Conservation (phyloP, 1,140 invertebrate species). For the Heliconius eleuchia region DNA sequence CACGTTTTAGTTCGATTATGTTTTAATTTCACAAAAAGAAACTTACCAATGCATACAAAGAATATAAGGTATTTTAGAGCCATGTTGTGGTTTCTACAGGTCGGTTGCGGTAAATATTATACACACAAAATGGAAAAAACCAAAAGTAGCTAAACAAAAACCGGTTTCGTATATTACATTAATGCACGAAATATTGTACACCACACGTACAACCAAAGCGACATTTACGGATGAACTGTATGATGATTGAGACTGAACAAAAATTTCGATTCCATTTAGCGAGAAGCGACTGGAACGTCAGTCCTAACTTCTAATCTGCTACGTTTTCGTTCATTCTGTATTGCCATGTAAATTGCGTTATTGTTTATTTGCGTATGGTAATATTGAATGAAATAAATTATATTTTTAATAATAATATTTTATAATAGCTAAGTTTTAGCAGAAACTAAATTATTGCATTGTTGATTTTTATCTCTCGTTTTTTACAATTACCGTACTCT, state of each 20-base stretch:
- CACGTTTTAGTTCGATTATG: background rate
- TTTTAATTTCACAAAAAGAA: conserved; percentile 13
- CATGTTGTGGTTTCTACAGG: conserved; percentile 30
- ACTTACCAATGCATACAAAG: conserved; percentile 44
- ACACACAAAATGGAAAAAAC: conserved; percentile 14
- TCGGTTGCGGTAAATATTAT: background rate
- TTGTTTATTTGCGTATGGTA: background rate
- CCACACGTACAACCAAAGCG: background rate
- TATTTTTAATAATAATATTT: background rate
- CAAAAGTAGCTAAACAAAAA: conserved; percentile 18
- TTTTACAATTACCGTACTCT: too few species aligned
- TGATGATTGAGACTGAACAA: background rate
- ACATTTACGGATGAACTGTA: background rate
- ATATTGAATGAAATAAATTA: background rate
- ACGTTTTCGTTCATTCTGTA: background rate
- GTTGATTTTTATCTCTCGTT: too few species aligned
- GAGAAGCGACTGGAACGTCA: background rate
- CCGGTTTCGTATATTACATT: conserved; percentile 18
- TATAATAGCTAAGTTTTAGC: background rate
- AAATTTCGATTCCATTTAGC: background rate
- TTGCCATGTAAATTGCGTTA: background rate
- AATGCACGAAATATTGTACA: conserved; percentile 9
- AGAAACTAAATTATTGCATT: background rate
- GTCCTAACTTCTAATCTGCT: background rate
- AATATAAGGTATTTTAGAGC: conserved; percentile 41